Conservation (phyloP, 2,888 invertebrate genomes). For the Metellina segmentata region DNA sequence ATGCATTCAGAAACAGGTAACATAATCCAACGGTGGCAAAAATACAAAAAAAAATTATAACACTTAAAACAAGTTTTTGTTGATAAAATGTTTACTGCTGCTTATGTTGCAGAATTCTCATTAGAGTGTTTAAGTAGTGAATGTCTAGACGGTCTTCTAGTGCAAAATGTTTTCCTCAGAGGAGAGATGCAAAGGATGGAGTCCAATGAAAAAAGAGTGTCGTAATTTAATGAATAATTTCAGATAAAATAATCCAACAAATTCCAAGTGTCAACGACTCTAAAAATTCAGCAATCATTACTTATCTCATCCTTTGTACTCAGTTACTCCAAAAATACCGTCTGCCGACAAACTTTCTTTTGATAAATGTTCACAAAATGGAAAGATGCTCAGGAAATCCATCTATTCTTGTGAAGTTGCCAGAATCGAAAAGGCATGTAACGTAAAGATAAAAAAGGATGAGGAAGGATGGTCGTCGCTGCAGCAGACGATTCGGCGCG, state of each 20-base stretch:
- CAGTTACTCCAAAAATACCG: not conserved
- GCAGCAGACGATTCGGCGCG: slow-evolving; percentile 60
- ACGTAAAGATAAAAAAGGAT: slow-evolving; percentile 33
- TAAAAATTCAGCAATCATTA: not conserved
- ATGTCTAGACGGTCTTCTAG: too few species aligned
- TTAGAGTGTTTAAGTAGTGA: too few species aligned
- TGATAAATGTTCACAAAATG: not conserved
- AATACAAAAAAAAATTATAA: too few species aligned
- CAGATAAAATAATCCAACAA: not conserved
- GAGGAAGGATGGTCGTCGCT: slow-evolving; percentile 3
- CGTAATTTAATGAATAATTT: not conserved
- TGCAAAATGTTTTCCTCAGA: too few species aligned
- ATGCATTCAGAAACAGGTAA: too few species aligned
- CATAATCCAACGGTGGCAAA: too few species aligned
- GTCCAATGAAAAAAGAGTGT: not conserved
- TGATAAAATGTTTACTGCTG: too few species aligned
- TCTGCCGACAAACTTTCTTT: not conserved
- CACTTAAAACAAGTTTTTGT: too few species aligned
- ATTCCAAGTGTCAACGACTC: not conserved
- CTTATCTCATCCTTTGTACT: not conserved
- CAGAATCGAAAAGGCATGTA: slow-evolving; percentile 21
- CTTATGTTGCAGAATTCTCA: too few species aligned
- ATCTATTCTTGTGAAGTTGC: slow-evolving; percentile 45
- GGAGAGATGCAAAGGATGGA: not conserved
- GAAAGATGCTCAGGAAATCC: not conserved